Base-by-base conservation (phyloP, 37 sponge, comb jelly and placozoan species). In the Haliclona indistincta region DNA sequence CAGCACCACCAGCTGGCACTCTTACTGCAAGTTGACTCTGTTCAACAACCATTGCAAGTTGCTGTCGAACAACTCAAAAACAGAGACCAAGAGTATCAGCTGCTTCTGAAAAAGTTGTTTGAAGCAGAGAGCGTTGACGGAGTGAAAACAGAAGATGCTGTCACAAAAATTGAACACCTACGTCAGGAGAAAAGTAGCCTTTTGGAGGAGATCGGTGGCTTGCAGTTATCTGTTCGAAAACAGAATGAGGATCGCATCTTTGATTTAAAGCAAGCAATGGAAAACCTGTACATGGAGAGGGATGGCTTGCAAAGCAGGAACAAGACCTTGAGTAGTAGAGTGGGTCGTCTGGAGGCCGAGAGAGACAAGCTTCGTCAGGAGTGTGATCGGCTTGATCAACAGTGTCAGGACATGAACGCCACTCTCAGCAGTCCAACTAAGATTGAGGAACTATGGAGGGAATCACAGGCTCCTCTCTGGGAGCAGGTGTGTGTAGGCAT, bases 251-350 rank as follows among this genome's bases (percentile, higher is more conserved):
- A 77, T 19, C 28, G 76, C 52, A 84, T 84, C 20, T 84, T 69
- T 63, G 85, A 84, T 17, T 53, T 84, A 63, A 84, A 84, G 58
- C 85, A 84, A 29, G 38, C 41, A 7, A 64, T 77, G 0, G 78
- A 84, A 35, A 70, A 76, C 30, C 53, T 71, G 32, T 2, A 76
- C 64, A 76, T 84, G 72, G 85, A 84, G 44, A 55, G 45, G 20
- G 77, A 76, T 0, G 11, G 43, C 11, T 54, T 77, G 29, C 29
- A 17, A 17, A 45, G 56, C 6, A 40, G 67, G 62, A 56, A 29
- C 51, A 74, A 55, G 68, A 49, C 45, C 1, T 56, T 66, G 10
- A 62, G 53, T 54, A 63, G 62, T 23, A 70, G 71, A 39, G 49
- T 64, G 22, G 65, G 28, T 28, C 38, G 53, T n/a, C 72, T 84